These are phyloP conservation scores for Entomobrya proxima DNA, from an alignment of 2,888 invertebrate genomes.

Conservation along the genomic window DNA sequence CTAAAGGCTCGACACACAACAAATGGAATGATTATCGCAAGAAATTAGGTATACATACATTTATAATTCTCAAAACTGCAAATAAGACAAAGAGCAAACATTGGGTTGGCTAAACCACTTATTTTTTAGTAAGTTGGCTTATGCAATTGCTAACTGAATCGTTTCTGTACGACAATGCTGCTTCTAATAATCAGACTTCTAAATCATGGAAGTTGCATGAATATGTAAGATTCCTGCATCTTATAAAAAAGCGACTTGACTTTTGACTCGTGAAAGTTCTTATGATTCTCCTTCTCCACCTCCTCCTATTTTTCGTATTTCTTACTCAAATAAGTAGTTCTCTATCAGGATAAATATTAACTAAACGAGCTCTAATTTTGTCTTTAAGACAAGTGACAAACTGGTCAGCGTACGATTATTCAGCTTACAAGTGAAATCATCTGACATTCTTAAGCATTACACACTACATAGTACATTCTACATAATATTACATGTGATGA, in stretches of 20 bases:
- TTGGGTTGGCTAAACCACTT: too few relatives aligned
- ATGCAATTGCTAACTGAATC: too few relatives aligned
- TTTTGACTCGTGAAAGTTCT: not conserved
- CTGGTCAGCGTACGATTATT: not conserved
- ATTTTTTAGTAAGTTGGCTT: too few relatives aligned
- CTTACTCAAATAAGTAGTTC: too few relatives aligned
- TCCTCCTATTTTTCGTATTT: slow-evolving; percentile 16
- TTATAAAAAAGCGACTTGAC: too few relatives aligned
- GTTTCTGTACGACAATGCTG: too few relatives aligned
- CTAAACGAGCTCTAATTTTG: too few relatives aligned
- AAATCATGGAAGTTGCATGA: too few relatives aligned
- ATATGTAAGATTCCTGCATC: too few relatives aligned
- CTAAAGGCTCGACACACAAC: slow-evolving; percentile 16
- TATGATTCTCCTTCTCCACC: slow-evolving; percentile 6
- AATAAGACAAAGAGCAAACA: not conserved
- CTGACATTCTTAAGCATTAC: not conserved
- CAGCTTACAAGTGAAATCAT: not conserved
- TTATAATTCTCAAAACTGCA: slow-evolving; percentile 7
- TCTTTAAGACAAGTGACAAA: not conserved
- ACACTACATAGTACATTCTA: too few relatives aligned
- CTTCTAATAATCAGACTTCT: too few relatives aligned
- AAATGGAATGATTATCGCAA: not conserved
- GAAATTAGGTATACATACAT: slow-evolving; percentile 18
- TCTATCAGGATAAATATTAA: too few relatives aligned
- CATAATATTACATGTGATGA: not conserved